Conservation (phyloP, 2,113 vertebrate genomes). For the Cephalopholis sonnerati region DNA sequence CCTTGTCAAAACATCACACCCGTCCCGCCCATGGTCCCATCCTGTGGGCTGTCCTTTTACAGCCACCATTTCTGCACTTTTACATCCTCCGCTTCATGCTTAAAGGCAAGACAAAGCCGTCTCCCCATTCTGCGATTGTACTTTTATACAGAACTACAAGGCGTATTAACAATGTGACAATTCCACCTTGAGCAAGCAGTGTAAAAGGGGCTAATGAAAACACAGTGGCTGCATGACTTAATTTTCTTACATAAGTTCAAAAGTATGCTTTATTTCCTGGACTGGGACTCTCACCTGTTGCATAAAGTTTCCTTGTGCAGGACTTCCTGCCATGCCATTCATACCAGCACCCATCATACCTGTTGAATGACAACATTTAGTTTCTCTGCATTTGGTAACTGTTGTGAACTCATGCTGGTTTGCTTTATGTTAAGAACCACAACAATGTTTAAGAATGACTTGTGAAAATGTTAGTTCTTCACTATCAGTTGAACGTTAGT, state of each 20-base stretch:
- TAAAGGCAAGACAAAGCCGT: no score
- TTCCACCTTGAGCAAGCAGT: no score
- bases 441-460: slow-evolving; percentile 16
- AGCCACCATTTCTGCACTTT: no score
- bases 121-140: no score
- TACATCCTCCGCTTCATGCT: no score
- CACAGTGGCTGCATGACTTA: neutral
- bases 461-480: slow-evolving; percentile 43
- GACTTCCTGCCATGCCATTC: slow-evolving; percentile 92
- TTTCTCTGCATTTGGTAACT: slow-evolving; percentile 11
- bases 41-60: no score
- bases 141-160: no score
- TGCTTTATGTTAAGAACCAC: slow-evolving; percentile 13
- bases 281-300: slow-evolving; percentile 90
- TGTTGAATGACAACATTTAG: slow-evolving; percentile 72
- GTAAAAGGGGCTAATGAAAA: neutral
- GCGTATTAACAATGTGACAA: no score
- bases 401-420: neutral
- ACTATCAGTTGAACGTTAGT: slow-evolving; percentile 64
- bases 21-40: no score
- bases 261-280: neutral
- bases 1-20: no score
- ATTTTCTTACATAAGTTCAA: neutral
- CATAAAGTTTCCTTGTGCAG: slow-evolving; percentile 89
- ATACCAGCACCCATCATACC: slow-evolving; percentile 94